Base-by-base conservation (phyloP, 1,140 invertebrate genomes). In the Solenopsis fugax region DNA sequence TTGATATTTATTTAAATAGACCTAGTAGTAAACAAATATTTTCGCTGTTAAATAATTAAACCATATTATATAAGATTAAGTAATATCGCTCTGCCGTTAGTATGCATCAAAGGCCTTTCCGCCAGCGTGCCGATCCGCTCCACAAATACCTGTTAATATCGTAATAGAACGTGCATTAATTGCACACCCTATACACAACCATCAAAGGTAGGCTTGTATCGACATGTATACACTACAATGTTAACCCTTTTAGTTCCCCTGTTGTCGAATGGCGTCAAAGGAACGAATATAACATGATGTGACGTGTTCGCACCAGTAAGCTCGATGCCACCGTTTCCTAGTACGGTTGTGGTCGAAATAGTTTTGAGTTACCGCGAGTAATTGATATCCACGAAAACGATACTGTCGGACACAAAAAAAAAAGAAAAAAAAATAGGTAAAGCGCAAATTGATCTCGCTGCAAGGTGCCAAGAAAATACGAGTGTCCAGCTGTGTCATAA, bases 61-160 rank as follows among this genome's bases (percentile, higher is more conserved):
- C 6, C 41, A n/a, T 12, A 34, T 71, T 50, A 48, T 34, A 12
- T 82, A 82, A 72, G 45, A 58, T 73, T 60, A 84, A 73, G 54
- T 48, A 54, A 64, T 62, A 48, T 21, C 12, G 41, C 54, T 21
- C n/a, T 37, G 12, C 21, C 21, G 18, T 9, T 34, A 73, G n/a
- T 12, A 7, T 16, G 9, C 34, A 13, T 81, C 71, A 75, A 75
- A 84, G 41, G 80, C 24, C 58, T 75, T 84, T 21, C 71, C 41
- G n/a, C 7, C 29, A 60, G 69, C 9, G 54, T 62, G 18, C 67
- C 54, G 56, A 84, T 84, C 45, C 56, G 24, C 13, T 34, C 67
- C 24, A 24, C 69, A 84, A 84, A 84, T 84, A 84, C 69, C 80
- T 29, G 24, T 84, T 73, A 84, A 84, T 84, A 84, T 84, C 69